Evolutionary conservation across 2,888 invertebrate species (phyloP), one percentile per base, ranked within the genome.

Genomic region (Glyphotaelius pellucidus): DNA sequence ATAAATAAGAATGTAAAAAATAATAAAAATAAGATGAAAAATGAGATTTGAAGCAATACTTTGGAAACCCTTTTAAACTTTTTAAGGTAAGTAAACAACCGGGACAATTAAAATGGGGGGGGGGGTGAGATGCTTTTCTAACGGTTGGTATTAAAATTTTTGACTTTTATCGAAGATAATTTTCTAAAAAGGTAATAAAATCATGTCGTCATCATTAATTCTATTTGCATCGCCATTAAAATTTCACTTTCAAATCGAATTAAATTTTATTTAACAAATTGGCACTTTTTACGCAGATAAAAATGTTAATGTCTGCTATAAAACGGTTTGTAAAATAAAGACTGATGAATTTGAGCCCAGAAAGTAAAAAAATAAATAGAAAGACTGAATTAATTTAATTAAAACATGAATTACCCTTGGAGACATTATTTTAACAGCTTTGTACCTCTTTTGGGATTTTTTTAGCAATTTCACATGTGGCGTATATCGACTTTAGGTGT

Each of bases 231-330:
- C 25, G 25, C 9, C 67, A 25, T 67, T 25, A 67, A 67, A 67
- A n/a, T n/a, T 67, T 7, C 9, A 25, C 67, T n/a, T 67, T 9
- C 9, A 67, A 67, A 67, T 67, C 25, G 67, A 67, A 67, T 67
- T 86, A 30, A 47, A 47, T 47, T 42, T 35, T 86, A 47, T 30
- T 30, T 42, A n/a, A 42, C 86, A 86, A 86, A 47, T 86, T 86
- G 86, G 7, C 42, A 47, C 86, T 42, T 86, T 85, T 86, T 86
- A 42, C 47, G 42, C 30, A 14, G 31, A 86, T 86, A 47, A 86
- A 42, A 86, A 25, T 42, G 47, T 86, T 86, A 86, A 86, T 86
- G 86, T 47, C 42, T 11, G 86, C 14, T 42, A 42, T 86, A 47
- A 86, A 86, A 86, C 35, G 11, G 15, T 3, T 30, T 25, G 47